phyloP scores from a whole-genome alignment of 2,797 vertebrate genomes.

The Lacerta agilis region DNA sequence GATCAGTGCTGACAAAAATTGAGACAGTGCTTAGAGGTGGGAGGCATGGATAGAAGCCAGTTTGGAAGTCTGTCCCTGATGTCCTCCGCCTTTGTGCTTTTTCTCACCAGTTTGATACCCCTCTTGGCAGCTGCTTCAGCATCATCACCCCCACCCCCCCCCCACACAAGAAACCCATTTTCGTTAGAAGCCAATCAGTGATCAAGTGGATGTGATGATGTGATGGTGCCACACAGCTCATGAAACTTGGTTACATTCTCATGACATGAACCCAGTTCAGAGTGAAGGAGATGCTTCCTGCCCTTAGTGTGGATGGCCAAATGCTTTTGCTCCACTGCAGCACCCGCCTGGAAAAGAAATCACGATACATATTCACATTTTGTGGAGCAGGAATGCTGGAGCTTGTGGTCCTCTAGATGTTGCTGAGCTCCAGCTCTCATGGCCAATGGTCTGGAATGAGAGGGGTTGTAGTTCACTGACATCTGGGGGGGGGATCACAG shows the following conservation, averaged over 20 bases:
- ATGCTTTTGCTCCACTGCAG: background rate
- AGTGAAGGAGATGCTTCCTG: background rate
- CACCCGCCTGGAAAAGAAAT: background rate
- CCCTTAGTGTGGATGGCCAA: background rate
- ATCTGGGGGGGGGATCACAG: too few relatives aligned
- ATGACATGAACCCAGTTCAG: background rate
- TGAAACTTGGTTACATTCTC: background rate
- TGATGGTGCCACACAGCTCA: background rate
- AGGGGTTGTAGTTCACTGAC: background rate
- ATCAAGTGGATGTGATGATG: background rate
- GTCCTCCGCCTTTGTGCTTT: background rate
- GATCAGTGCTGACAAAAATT: background rate
- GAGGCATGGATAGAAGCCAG: background rate
- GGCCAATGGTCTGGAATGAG: too few relatives aligned
- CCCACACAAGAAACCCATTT: background rate
- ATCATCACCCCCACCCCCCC: background rate
- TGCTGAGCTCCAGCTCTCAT: too few relatives aligned
- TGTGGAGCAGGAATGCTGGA: too few relatives aligned
- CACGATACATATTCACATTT: too few relatives aligned
- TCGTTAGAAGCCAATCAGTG: background rate
- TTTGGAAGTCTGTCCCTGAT: background rate
- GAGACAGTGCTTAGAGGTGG: background rate
- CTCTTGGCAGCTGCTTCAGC: background rate
- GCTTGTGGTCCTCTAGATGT: too few relatives aligned
- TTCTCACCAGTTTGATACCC: background rate